Base-by-base conservation (phyloP, 1,140 invertebrate species). In the Bombus turneri region DNA sequence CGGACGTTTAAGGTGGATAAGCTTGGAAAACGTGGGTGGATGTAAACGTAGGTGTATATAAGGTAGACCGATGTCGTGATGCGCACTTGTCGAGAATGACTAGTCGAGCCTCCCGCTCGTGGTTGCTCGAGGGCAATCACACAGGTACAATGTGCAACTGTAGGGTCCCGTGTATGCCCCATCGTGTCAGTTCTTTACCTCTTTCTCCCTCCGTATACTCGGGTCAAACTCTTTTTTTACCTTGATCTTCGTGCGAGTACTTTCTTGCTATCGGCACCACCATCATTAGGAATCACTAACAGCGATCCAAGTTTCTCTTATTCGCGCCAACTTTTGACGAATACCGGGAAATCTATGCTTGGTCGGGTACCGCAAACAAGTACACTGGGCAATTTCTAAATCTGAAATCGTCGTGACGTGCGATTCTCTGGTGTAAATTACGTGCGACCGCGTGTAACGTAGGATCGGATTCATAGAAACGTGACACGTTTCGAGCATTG, bases 11-110 rank as follows among this genome's bases (percentile, higher is more conserved):
- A 88, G 79, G 83, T 86, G 87, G 80, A 89, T 31, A 64, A 73
- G 37, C 69, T 72, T 80, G 86, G 86, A 80, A 81, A 82, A 85
- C 82, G 88, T 86, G 81, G 83, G 90, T 91, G 86, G 85, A 89
- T 75, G 81, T 86, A 78, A 80, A 85, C 77, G 88, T 86, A 83
- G 81, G 89, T 91, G 86, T 84, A 89, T 89, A 86, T 85, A 81
- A 89, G 88, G 88, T 85, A 87, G 85, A 82, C 74, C 81, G 89
- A 90, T 89, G 86, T 93, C 91, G 91, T 92, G 93, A 93, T 93
- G 93, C 91, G 92, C 92, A 93, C 93, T 93, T 93, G 92, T 93
- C 92, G 92, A 83, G 89, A 92, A 91, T 93, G 91, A 93, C 92
- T 93, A 92, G 93, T 91, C 91, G 88, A 90, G 90, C 88, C 89